phyloP scores from a whole-genome alignment of 1,140 invertebrate genomes.

The Acromyrmex charruanus region DNA sequence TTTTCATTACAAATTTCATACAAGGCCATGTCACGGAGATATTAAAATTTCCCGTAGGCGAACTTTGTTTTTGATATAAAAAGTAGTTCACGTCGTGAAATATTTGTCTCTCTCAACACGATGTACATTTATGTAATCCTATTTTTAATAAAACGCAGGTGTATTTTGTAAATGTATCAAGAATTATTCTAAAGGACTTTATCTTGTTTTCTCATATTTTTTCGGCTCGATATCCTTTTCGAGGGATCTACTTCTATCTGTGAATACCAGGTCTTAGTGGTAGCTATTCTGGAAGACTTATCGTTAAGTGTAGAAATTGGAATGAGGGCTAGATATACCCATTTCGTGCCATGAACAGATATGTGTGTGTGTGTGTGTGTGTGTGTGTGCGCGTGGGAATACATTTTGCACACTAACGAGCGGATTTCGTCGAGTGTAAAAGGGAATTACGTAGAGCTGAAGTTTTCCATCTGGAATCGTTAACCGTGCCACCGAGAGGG shows the following conservation, averaged over 20 bases:
- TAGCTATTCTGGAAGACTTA: constrained; percentile 51
- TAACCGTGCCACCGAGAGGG: constrained; percentile 75
- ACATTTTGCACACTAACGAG: constrained; percentile 61
- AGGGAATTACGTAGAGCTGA: constrained; percentile 69
- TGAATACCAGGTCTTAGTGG: constrained; percentile 50
- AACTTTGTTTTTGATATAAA: background rate
- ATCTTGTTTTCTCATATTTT: constrained; percentile 1
- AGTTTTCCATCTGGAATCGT: constrained; percentile 80
- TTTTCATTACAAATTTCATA: background rate
- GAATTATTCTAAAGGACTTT: background rate
- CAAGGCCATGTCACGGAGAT: background rate
- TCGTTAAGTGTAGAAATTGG: constrained; percentile 47
- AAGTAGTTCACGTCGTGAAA: background rate
- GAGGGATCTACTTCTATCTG: constrained; percentile 23
- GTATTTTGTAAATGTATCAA: background rate
- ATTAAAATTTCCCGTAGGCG: background rate
- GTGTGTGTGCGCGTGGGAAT: background rate
- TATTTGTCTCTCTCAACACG: background rate
- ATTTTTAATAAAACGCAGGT: background rate
- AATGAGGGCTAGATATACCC: constrained; percentile 18
- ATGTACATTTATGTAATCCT: background rate
- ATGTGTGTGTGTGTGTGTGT: background rate
- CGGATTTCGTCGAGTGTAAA: constrained; percentile 50
- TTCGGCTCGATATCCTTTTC: constrained; percentile 27
- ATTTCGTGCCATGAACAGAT: constrained; percentile 2